Conservation (phyloP, 1,140 invertebrate species). For the Oreohelix idahoensis region DNA sequence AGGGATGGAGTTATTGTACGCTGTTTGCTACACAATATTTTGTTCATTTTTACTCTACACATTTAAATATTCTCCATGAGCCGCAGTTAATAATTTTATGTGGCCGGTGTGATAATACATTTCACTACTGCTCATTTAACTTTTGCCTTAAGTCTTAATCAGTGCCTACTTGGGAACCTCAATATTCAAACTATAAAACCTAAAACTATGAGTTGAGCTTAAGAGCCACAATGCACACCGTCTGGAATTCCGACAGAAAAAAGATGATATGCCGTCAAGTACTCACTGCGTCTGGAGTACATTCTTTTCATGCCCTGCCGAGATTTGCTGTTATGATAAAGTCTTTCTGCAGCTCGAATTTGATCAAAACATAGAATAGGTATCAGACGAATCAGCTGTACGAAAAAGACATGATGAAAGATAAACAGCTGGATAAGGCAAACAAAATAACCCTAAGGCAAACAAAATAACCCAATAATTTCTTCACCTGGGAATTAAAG, state of each 20-base stretch:
- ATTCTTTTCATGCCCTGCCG: slow-evolving; percentile 36
- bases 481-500: no score
- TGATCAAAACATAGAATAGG: slow-evolving; percentile 28
- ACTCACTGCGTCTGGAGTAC: slow-evolving; percentile 25
- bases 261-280: not conserved
- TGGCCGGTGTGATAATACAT: no score
- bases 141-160: no score
- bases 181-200: not conserved
- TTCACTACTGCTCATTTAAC: no score
- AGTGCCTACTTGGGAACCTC: no score
- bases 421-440: not conserved
- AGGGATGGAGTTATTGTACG: not conserved
- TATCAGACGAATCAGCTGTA: slow-evolving; percentile 20
- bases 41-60: no score
- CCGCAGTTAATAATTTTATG: no score
- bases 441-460: no score
- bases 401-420: slow-evolving; percentile 4
- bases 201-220: not conserved
- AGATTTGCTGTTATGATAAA: slow-evolving; percentile 37
- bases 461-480: no score
- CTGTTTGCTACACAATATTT: not conserved
- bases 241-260: not conserved
- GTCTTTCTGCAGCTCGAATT: slow-evolving; percentile 1
- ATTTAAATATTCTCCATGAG: no score
- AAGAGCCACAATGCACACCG: not conserved